phyloP scores from a whole-genome alignment of 2,888 invertebrate genomes.

The Stramonita haemastoma region DNA sequence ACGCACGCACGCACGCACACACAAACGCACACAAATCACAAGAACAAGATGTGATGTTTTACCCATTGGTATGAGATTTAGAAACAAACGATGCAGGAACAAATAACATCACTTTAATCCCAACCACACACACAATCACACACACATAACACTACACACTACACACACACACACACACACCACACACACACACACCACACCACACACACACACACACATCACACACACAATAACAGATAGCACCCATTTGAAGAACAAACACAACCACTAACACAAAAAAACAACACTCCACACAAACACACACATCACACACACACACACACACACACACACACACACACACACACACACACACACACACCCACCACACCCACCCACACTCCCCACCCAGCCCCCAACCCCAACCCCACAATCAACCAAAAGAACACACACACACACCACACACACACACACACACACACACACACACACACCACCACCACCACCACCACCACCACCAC shows the following conservation, averaged over 20 bases:
- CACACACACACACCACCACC: too few species aligned
- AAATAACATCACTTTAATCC: too few species aligned
- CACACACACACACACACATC: slow-evolving; percentile 24
- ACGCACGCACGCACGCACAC: neutral
- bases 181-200: slow-evolving; percentile 19
- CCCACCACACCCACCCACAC: too few species aligned
- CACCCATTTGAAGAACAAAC: too few species aligned
- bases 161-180: slow-evolving; percentile 19
- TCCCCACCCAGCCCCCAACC: too few species aligned
- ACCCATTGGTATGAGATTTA: neutral
- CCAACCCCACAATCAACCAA: too few species aligned
- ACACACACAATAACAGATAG: neutral
- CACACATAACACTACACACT: too few species aligned
- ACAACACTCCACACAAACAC: neutral
- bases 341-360: slow-evolving; percentile 3
- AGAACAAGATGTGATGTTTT: neutral
- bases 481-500: too few species aligned
- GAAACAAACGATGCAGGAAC: too few species aligned
- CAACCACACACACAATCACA: too few species aligned
- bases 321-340: neutral
- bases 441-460: too few species aligned
- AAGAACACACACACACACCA: too few species aligned
- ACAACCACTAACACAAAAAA: neutral
- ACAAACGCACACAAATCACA: neutral
- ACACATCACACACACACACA: slow-evolving; percentile 1